phyloP scores from a whole-genome alignment of 2,888 invertebrate genomes.

The Agriopis aurantiaria region DNA sequence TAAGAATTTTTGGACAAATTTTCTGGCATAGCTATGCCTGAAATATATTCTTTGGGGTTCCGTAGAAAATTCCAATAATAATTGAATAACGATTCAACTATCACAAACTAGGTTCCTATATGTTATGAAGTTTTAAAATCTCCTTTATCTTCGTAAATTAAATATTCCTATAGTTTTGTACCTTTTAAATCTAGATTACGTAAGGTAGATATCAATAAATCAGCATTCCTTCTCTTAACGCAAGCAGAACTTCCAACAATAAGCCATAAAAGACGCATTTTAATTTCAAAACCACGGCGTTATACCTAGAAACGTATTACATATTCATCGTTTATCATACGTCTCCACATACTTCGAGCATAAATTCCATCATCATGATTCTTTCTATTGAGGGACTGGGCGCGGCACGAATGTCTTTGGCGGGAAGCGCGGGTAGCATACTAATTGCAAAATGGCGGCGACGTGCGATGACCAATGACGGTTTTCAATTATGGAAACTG shows the following conservation, averaged over 20 bases:
- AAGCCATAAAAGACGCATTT: slow-evolving; percentile 26
- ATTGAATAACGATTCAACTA: too few relatives aligned
- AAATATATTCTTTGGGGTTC: too few relatives aligned
- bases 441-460: slow-evolving; percentile 66
- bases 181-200: neutral
- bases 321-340: slow-evolving; percentile 40
- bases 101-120: too few relatives aligned
- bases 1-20: too few relatives aligned
- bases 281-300: slow-evolving; percentile 26
- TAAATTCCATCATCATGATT: slow-evolving; percentile 82
- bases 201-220: neutral
- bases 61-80: too few relatives aligned
- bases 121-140: too few relatives aligned
- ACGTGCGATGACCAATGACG: slow-evolving; percentile 66
- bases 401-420: slow-evolving; percentile 81
- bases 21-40: too few relatives aligned
- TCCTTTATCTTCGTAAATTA: neutral
- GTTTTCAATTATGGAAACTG: slow-evolving; percentile 65
- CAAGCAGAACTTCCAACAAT: slow-evolving; percentile 7
- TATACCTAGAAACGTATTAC: slow-evolving; percentile 44
- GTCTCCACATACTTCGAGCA: slow-evolving; percentile 58
- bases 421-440: slow-evolving; percentile 74
- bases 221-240: neutral
- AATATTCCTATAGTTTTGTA: neutral
- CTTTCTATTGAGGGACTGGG: slow-evolving; percentile 79